A percentile compares a stretch with the other conserved stretches of the same genome.
phyloP scores from a whole-genome alignment of 2,113 vertebrate species.

The Garra rufa region DNA sequence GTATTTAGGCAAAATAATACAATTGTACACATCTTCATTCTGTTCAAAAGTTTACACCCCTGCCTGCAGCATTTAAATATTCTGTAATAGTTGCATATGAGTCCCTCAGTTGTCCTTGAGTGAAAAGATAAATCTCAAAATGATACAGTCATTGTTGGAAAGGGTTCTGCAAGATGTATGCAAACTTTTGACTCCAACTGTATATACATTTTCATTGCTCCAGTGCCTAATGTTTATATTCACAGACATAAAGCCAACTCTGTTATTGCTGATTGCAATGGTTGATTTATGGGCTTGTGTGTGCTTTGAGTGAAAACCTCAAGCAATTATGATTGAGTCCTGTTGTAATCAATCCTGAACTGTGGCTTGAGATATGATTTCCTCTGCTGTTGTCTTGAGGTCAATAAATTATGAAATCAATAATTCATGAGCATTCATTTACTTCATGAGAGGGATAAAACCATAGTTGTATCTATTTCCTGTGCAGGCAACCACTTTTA shows the following conservation, averaged over 20 bases:
- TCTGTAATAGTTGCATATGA: too few species aligned
- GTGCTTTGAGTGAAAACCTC: slow-evolving; percentile 28
- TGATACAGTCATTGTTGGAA: too few species aligned
- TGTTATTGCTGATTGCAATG: neutral
- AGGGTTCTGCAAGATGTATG: too few species aligned
- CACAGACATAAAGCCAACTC: neutral
- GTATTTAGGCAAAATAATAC: too few species aligned
- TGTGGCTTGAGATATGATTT: slow-evolving; percentile 25
- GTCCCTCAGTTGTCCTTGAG: too few species aligned
- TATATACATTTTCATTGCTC: neutral
- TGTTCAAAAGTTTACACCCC: too few species aligned
- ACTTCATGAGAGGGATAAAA: slow-evolving; percentile 22
- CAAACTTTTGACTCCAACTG: too few species aligned
- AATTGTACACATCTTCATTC: too few species aligned
- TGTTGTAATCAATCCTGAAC: slow-evolving; percentile 37
- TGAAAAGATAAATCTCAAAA: too few species aligned
- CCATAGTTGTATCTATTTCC: neutral
- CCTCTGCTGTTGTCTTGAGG: slow-evolving; percentile 33
- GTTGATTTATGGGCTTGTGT: neutral
- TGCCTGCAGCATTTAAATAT: too few species aligned
- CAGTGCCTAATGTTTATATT: neutral
- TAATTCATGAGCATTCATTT: slow-evolving; percentile 48
- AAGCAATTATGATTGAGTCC: slow-evolving; percentile 16
- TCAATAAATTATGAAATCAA: slow-evolving; percentile 33
- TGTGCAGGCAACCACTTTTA: slow-evolving; percentile 3